These are phyloP conservation scores for Microcebus griseorufus DNA, from an alignment of 2,113 vertebrate genomes.

Conservation along the genomic window DNA sequence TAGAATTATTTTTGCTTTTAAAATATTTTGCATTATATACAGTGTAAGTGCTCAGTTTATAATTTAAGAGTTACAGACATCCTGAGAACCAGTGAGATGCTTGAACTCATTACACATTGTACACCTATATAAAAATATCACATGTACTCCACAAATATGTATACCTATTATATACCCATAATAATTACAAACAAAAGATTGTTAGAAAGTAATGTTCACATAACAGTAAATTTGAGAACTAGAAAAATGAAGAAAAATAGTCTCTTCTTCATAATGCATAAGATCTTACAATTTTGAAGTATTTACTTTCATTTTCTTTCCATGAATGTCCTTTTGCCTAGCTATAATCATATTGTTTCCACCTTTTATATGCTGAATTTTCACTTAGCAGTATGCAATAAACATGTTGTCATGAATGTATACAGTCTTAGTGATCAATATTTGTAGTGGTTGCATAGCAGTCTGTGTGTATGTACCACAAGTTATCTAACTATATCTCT, in stretches of 20 bases:
- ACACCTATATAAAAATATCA: too few species aligned
- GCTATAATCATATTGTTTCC: neutral
- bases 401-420: neutral
- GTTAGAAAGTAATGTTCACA: neutral
- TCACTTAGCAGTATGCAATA: neutral
- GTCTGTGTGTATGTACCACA: neutral
- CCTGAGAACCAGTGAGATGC: neutral
- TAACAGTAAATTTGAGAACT: neutral
- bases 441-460: neutral
- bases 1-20: slow-evolving; percentile 27
- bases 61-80: neutral
- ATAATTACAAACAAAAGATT: too few species aligned
- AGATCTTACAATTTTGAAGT: neutral
- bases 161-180: too few species aligned
- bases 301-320: slow-evolving; percentile 16
- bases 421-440: neutral
- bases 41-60: neutral
- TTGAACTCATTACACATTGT: neutral
- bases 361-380: neutral
- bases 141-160: too few species aligned
- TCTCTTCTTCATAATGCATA: neutral
- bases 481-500: neutral
- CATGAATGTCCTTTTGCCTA: neutral
- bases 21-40: neutral
- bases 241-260: neutral